Evolutionary conservation across 2,113 vertebrate genomes (phyloP), one percentile per base, ranked within the genome.

Genomic region (Bambusicola thoracicus): DNA sequence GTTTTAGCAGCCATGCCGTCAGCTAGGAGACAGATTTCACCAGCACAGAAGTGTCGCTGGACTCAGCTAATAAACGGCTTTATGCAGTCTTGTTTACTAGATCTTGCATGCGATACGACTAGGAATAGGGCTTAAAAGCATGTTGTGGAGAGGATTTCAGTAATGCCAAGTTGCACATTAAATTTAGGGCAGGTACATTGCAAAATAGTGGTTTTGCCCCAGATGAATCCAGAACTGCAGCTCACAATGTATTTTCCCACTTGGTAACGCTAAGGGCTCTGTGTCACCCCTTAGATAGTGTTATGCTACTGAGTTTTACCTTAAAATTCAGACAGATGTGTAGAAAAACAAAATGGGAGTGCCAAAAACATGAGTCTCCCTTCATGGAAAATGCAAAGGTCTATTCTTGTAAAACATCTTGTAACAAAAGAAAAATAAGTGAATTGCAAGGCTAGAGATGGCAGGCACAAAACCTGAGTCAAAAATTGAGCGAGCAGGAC

Each of bases 401-500:
- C 49, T 38, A 25, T 8, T 86, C 66, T 82, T 4, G 0, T 81
- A 69, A 68, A 41, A 53, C 38, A 81, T 85, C 48, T 72, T 2
- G 0, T 19, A 6, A 90, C 88, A 74, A 78, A 44, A 2, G 1
- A 7, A 56, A 59, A 65, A 43, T 49, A 16, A 4, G n/a, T 51
- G 12, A 88, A 46, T 58, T 87, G 16, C 43, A 46, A 53, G 17
- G 19, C 21, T 41, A 12, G 43, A 79, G 44, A 82, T 73, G 29
- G 24, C 20, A 91, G 84, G 46, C 18, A 89, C 85, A 72, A 85
- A 75, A 92, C 85, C 75, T 81, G 38, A 94, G 92, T 62, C 46
- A 92, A 92, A 94, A 93, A n/a, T 84, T 90, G 72, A 91, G 68
- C 65, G 55, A 95, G 44, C 40, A 91, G 38, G 41, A 89, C 93